A percentile compares a stretch with the other conserved stretches of the same genome.
These are phyloP conservation scores for Pantherophis guttatus DNA, from an alignment of 2,113 vertebrate genomes.

Conservation along the genomic window DNA sequence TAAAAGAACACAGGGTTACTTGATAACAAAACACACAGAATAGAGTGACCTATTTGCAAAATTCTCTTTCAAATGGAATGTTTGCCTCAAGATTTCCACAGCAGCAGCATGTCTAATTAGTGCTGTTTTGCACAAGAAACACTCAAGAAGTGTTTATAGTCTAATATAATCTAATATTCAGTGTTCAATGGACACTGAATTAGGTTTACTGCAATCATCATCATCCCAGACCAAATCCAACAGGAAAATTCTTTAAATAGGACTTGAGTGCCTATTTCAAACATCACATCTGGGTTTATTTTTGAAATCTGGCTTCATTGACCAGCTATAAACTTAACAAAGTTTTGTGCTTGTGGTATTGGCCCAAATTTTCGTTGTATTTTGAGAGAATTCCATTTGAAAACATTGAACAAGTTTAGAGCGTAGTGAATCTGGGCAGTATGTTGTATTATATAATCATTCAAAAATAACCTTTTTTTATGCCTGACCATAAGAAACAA, in stretches of 20 bases:
- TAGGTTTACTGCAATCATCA: slow-evolving; percentile 40
- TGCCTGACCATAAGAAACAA: not conserved
- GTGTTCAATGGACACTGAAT: slow-evolving; percentile 18
- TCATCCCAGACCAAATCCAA: slow-evolving; percentile 31
- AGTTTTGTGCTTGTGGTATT: slow-evolving; percentile 28
- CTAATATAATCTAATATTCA: not conserved
- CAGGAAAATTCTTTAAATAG: slow-evolving; percentile 33
- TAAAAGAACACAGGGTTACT: slow-evolving; percentile 44
- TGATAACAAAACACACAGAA: slow-evolving; percentile 8
- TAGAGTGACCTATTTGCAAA: accelerated
- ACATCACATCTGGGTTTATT: slow-evolving; percentile 43
- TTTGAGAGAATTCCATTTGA: slow-evolving; percentile 33
- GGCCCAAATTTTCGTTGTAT: slow-evolving; percentile 51
- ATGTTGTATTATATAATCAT: slow-evolving; percentile 1
- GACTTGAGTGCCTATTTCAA: slow-evolving; percentile 47
- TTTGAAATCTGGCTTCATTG: slow-evolving; percentile 27
- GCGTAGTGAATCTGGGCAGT: slow-evolving; percentile 18
- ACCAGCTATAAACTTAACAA: slow-evolving; percentile 37
- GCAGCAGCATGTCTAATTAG: slow-evolving; percentile 38
- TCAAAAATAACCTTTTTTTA: not conserved
- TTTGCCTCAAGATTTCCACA: not conserved
- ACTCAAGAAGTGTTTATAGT: slow-evolving; percentile 43
- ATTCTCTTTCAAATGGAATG: slow-evolving; percentile 1
- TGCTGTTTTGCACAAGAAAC: slow-evolving; percentile 35
- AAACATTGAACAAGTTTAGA: not conserved